These are phyloP conservation scores for Cliona cf. orientalis DNA, from an alignment of 37 sponge, comb jelly and placozoan species.

Conservation along the genomic window DNA sequence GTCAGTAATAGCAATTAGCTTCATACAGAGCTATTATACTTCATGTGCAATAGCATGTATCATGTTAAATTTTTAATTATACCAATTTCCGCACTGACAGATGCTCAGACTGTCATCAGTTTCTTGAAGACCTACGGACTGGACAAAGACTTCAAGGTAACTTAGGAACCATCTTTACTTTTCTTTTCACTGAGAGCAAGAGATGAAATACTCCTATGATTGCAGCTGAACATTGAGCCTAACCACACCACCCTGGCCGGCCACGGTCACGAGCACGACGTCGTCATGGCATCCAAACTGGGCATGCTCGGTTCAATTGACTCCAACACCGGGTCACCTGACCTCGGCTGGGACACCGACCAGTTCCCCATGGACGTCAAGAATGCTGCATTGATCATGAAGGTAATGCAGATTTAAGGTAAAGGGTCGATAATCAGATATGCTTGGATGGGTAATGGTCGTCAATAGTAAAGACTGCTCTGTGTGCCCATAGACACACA, in stretches of 20 bases:
- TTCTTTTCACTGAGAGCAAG: no score
- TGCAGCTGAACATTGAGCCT: slow-evolving; percentile 77
- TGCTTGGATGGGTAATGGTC: not conserved
- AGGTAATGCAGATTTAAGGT: slow-evolving; percentile 26
- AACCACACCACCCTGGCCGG: slow-evolving; percentile 83
- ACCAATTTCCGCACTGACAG: slow-evolving; percentile 13
- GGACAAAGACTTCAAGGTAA: slow-evolving; percentile 70
- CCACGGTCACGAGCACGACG: slow-evolving; percentile 73
- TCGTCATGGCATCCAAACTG: slow-evolving; percentile 65
- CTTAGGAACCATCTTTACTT: no score
- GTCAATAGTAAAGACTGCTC: not conserved
- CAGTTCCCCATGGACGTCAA: slow-evolving; percentile 83
- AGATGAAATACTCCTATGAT: no score
- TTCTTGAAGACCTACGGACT: slow-evolving; percentile 66
- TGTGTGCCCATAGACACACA: not conserved
- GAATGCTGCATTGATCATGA: slow-evolving; percentile 62
- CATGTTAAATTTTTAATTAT: not conserved
- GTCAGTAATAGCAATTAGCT: no score
- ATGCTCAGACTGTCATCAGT: slow-evolving; percentile 77
- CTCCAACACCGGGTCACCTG: slow-evolving; percentile 76
- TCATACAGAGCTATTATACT: no score
- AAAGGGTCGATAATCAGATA: not conserved
- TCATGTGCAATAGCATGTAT: no score
- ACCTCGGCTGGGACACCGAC: slow-evolving; percentile 83
- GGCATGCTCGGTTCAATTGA: slow-evolving; percentile 76